Conservation (phyloP, 2,113 vertebrate species). For the Todiramphus saurophagus region DNA sequence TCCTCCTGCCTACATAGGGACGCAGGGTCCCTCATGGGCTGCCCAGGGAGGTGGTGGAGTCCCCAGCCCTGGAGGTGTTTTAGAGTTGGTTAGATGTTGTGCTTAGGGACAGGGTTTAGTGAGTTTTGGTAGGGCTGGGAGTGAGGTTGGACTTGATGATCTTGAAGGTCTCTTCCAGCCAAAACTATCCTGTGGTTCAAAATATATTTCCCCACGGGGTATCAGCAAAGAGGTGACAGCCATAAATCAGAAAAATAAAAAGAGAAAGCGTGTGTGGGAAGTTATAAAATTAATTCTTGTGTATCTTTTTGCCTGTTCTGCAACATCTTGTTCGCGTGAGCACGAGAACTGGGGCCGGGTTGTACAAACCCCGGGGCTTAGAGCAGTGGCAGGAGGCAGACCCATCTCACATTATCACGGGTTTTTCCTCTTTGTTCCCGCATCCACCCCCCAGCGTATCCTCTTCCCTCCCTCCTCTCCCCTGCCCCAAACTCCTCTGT, state of each 20-base stretch:
- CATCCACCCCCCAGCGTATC: neutral
- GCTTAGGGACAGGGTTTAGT: no score
- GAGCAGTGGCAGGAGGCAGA: neutral
- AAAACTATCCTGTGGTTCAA: no score
- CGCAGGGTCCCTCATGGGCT: neutral
- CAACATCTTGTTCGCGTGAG: neutral
- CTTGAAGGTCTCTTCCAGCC: no score
- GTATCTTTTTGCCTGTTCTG: neutral
- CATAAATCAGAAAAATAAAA: neutral
- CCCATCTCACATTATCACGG: neutral
- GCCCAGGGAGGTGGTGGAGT: no score
- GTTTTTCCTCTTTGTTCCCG: neutral
- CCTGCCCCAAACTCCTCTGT: neutral
- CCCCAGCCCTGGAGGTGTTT: no score
- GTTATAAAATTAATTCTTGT: neutral
- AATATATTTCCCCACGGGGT: rapidly evolving
- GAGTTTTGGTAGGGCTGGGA: no score
- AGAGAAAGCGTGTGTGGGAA: no score
- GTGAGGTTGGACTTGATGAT: no score
- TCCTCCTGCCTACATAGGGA: neutral
- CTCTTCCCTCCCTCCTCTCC: neutral
- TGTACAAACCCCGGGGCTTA: neutral
- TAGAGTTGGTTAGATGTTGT: no score
- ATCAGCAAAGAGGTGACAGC: neutral
- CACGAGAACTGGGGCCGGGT: rapidly evolving